Evolutionary conservation across 1,140 invertebrate genomes (phyloP).

Genomic region (Drosophila navojoa): DNA sequence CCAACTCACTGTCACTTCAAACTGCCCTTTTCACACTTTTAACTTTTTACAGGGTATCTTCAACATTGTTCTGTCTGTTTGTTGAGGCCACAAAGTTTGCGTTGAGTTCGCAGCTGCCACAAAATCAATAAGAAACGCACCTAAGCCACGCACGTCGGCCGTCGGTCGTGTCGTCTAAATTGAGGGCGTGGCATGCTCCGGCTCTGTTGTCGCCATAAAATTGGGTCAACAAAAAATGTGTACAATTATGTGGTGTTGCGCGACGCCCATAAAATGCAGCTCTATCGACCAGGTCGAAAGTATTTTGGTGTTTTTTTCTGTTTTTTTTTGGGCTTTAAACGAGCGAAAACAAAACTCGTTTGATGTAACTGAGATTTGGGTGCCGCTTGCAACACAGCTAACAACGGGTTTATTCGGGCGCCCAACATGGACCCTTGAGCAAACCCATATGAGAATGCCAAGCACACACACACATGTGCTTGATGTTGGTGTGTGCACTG

Average conservation of each 20-base stretch:
- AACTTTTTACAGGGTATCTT: constrained; percentile 4
- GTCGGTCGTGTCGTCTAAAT: constrained; percentile 20
- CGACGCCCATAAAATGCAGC: constrained; percentile 56
- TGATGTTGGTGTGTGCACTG: constrained; percentile 22
- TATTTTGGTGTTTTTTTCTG: constrained; percentile 46
- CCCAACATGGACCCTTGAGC: constrained; percentile 58
- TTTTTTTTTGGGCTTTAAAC: constrained; percentile 41
- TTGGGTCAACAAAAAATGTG: constrained; percentile 72
- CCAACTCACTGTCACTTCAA: too few relatives aligned
- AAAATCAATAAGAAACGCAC: constrained; percentile 71
- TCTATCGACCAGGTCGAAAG: constrained; percentile 15
- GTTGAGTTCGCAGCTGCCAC: constrained; percentile 49
- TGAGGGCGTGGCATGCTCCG: constrained; percentile 27
- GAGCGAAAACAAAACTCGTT: constrained; percentile 60
- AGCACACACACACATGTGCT: background rate
- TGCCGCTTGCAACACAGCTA: constrained; percentile 35
- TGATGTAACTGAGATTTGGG: constrained; percentile 63
- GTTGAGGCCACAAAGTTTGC: constrained; percentile 29
- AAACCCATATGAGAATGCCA: constrained; percentile 57
- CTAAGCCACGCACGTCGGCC: constrained; percentile 30
- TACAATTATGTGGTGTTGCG: constrained; percentile 63
- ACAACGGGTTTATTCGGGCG: constrained; percentile 68
- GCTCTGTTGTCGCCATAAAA: constrained; percentile 49
- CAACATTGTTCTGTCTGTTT: constrained; percentile 27
- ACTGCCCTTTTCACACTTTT: too few relatives aligned